These are phyloP conservation scores for Diaprepes abbreviatus DNA, from an alignment of 2,888 invertebrate species.

Conservation along the genomic window DNA sequence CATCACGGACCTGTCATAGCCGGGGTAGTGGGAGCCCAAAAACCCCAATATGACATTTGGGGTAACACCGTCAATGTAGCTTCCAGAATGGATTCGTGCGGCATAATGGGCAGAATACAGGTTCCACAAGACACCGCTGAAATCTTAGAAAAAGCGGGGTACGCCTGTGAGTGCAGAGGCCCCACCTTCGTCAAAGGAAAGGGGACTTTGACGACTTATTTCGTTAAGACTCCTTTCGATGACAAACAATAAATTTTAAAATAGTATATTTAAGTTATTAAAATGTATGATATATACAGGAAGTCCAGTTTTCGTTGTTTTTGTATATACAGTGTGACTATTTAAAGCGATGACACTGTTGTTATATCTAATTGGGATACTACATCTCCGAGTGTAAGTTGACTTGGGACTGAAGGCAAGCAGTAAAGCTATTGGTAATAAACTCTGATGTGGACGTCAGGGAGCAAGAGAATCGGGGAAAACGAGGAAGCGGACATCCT, in stretches of 20 bases:
- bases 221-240: constrained; percentile 88
- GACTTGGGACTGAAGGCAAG: too few relatives aligned
- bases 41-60: constrained; percentile 99
- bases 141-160: constrained; percentile 82
- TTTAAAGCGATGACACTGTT: too few relatives aligned
- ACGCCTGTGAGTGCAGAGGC: constrained; percentile 91
- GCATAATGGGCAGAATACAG: constrained; percentile 88
- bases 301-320: too few relatives aligned
- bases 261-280: too few relatives aligned
- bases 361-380: too few relatives aligned
- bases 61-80: constrained; percentile 98
- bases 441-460: too few relatives aligned
- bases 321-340: too few relatives aligned
- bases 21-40: constrained; percentile 96
- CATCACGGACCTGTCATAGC: constrained; percentile 95
- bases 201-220: constrained; percentile 90
- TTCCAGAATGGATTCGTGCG: constrained; percentile 97
- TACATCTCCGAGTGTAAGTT: too few relatives aligned
- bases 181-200: constrained; percentile 96
- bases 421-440: too few relatives aligned
- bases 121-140: constrained; percentile 87
- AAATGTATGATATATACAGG: too few relatives aligned
- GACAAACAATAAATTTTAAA: constrained; percentile 66
- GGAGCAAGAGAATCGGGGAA: too few relatives aligned
- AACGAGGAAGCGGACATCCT: too few relatives aligned